phyloP scores from a whole-genome alignment of 1,140 invertebrate species.

The Dreissena rostriformis region DNA sequence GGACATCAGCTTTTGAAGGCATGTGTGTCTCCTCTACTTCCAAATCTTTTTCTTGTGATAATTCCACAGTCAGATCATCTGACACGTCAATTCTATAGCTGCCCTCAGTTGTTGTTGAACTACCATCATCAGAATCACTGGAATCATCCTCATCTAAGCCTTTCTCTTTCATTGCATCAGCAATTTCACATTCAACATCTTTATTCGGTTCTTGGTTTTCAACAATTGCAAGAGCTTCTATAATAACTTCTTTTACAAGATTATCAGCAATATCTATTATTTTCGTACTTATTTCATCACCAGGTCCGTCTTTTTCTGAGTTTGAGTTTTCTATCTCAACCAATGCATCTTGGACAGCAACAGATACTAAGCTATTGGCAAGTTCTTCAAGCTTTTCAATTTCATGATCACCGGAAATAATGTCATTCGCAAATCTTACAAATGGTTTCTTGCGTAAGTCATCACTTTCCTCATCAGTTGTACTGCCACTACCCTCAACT shows the following conservation, averaged over 20 bases:
- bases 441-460: background rate
- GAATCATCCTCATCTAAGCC: conserved; percentile 18
- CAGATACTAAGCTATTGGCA: conserved; percentile 23
- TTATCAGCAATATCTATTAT: conserved; percentile 15
- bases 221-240: conserved; percentile 36
- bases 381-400: conserved; percentile 35
- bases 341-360: conserved; percentile 1
- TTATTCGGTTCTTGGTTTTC: conserved; percentile 4
- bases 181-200: conserved; percentile 23
- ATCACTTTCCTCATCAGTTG: background rate
- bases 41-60: conserved; percentile 29
- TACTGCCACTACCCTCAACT: background rate
- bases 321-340: background rate
- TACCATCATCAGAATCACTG: conserved; percentile 57
- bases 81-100: conserved; percentile 59
- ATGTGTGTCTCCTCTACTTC: background rate
- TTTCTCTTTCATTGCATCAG: conserved; percentile 18
- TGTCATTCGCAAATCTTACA: conserved; percentile 28
- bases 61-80: conserved; percentile 14
- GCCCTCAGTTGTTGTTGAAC: conserved; percentile 67
- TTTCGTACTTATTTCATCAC: background rate
- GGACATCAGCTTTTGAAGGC: background rate
- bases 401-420: too few species aligned
- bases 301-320: background rate
- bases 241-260: conserved; percentile 33